Percentiles rank a stretch among this genome's conserved stretches.
Conservation (phyloP, 1,140 invertebrate species). For the Thalassaphorura encarpata region DNA sequence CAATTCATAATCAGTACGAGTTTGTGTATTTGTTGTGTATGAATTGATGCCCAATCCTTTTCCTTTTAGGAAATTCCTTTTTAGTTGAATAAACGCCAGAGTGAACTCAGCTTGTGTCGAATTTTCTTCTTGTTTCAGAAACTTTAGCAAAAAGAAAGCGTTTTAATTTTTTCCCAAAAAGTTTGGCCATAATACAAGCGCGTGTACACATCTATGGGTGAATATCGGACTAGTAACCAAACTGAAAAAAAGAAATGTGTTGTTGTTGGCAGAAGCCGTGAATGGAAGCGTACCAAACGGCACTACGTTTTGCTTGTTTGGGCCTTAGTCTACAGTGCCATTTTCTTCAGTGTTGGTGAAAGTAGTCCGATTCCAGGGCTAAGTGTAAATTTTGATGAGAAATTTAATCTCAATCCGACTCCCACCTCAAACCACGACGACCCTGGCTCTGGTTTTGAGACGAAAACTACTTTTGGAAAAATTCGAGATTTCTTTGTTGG, state of each 20-base stretch:
- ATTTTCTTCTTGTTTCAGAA: too few relatives aligned
- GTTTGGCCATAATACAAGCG: too few relatives aligned
- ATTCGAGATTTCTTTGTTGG: neutral
- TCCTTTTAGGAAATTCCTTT: too few relatives aligned
- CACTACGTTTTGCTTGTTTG: slow-evolving; percentile 9
- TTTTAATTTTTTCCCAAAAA: too few relatives aligned
- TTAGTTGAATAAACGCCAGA: too few relatives aligned
- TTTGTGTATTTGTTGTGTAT: too few relatives aligned
- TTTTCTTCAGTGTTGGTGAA: neutral
- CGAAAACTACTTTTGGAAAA: neutral
- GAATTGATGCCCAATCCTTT: too few relatives aligned
- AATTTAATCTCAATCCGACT: neutral
- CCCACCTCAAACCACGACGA: neutral
- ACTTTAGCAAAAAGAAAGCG: too few relatives aligned
- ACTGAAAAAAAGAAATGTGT: slow-evolving; percentile 3
- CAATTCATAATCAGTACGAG: too few relatives aligned
- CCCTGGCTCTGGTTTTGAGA: neutral
- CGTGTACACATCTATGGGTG: slow-evolving; percentile 30
- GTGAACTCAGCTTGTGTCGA: too few relatives aligned
- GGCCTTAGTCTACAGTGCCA: neutral
- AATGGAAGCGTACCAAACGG: slow-evolving; percentile 7
- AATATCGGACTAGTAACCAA: slow-evolving; percentile 24
- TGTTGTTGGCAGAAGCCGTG: neutral
- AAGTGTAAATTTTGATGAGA: neutral
- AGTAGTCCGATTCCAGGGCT: neutral